phyloP scores from a whole-genome alignment of 2,797 vertebrate species.

The Synaphobranchus kaupii region DNA sequence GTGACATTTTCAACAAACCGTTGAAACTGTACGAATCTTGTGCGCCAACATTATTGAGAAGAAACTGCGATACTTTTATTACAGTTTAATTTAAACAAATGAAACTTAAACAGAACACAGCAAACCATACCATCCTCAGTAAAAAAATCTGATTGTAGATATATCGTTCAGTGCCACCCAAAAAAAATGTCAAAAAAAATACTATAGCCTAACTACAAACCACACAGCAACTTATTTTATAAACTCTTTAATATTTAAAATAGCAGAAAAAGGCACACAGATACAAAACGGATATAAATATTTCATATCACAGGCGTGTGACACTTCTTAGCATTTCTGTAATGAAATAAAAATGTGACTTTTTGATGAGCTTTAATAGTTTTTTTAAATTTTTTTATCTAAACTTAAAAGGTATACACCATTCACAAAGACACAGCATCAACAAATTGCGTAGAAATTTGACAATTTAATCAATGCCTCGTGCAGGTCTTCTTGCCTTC shows the following conservation, averaged over 20 bases:
- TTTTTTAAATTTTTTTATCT: slow-evolving; percentile 3
- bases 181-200: not conserved
- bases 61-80: not conserved
- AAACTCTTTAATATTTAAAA: slow-evolving; percentile 13
- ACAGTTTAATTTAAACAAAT: not conserved
- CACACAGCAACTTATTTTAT: not conserved
- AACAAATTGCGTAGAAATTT: slow-evolving; percentile 22
- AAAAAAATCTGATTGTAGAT: not conserved
- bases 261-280: slow-evolving; percentile 10
- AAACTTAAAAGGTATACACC: not conserved
- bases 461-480: slow-evolving; percentile 13
- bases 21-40: not conserved
- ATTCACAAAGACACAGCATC: slow-evolving; percentile 36
- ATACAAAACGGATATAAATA: slow-evolving; percentile 22
- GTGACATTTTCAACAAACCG: not conserved
- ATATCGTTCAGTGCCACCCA: not conserved
- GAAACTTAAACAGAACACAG: not conserved
- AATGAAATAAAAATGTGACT: not conserved
- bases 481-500: not conserved
- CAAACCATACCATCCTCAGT: not conserved
- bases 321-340: not conserved
- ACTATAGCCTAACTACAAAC: not conserved
- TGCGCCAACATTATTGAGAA: not conserved
- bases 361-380: not conserved
- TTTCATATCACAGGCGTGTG: not conserved